Evolutionary conservation across 2,113 vertebrate genomes (phyloP).

Genomic region (Lepus timidus): DNA sequence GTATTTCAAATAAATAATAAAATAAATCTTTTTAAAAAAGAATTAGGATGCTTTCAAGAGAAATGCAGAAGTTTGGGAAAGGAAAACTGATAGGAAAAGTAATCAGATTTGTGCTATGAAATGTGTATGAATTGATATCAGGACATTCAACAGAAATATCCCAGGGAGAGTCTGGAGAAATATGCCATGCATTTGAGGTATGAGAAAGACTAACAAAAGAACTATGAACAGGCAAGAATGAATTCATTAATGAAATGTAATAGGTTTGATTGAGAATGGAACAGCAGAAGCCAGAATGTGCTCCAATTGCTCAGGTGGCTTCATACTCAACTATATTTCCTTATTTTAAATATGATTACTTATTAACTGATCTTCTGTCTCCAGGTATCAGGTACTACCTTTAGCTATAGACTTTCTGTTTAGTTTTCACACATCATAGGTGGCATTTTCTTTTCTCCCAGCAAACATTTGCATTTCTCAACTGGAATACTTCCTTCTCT

Average conservation of each 20-base stretch:
- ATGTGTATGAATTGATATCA: background rate
- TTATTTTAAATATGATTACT: background rate
- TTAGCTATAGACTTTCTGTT: background rate
- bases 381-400: background rate
- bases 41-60: background rate
- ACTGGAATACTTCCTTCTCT: conserved; percentile 20
- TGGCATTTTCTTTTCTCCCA: conserved; percentile 19
- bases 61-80: background rate
- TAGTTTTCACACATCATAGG: background rate
- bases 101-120: background rate
- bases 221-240: background rate
- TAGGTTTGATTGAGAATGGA: background rate
- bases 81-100: background rate
- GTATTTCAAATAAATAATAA: too few relatives aligned
- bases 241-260: background rate
- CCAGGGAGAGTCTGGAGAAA: background rate
- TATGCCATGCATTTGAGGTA: background rate
- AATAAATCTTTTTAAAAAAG: background rate
- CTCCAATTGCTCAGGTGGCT: background rate
- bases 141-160: background rate
- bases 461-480: conserved; percentile 38
- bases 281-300: background rate
- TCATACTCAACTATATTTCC: background rate
- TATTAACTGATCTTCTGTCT: background rate
- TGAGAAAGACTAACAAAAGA: background rate